Conservation (phyloP, 1,140 invertebrate species). For the Plectrocnemia conspersa region DNA sequence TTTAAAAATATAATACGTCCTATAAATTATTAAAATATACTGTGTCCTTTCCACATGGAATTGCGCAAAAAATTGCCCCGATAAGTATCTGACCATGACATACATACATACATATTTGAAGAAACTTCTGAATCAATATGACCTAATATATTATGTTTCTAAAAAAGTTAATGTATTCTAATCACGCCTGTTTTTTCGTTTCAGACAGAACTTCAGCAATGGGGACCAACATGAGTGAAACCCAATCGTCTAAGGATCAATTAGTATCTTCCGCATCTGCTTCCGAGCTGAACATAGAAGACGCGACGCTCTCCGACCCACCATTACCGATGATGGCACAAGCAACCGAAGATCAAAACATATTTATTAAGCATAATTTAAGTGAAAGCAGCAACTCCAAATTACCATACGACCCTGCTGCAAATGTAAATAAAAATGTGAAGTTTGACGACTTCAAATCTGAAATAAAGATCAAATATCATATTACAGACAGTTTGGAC, state of each 20-base stretch:
- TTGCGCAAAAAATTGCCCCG: neutral
- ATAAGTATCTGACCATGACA: neutral
- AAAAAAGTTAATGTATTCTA: neutral
- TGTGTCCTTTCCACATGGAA: neutral
- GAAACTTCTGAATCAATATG: neutral
- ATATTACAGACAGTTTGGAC: slow-evolving; percentile 42
- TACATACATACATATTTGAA: neutral
- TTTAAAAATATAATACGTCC: too few relatives aligned
- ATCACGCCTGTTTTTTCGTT: neutral
- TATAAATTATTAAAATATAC: too few relatives aligned
- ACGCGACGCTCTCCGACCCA: slow-evolving; percentile 6
- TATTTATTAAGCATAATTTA: slow-evolving; percentile 16
- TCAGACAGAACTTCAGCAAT: slow-evolving; percentile 5
- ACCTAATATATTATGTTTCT: neutral
- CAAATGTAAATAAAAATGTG: neutral
- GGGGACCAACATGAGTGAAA: slow-evolving; percentile 35
- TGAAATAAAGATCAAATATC: slow-evolving; percentile 18
- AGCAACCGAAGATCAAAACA: slow-evolving; percentile 5
- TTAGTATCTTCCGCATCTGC: slow-evolving; percentile 2
- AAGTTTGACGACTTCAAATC: slow-evolving; percentile 15
- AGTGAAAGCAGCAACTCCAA: slow-evolving; percentile 22
- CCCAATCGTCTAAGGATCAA: slow-evolving; percentile 22
- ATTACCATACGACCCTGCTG: neutral
- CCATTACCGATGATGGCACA: neutral
- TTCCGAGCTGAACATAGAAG: slow-evolving; percentile 3